These are phyloP conservation scores for Microcebus ravelobensis DNA, from an alignment of 2,113 vertebrate genomes.

Conservation along the genomic window DNA sequence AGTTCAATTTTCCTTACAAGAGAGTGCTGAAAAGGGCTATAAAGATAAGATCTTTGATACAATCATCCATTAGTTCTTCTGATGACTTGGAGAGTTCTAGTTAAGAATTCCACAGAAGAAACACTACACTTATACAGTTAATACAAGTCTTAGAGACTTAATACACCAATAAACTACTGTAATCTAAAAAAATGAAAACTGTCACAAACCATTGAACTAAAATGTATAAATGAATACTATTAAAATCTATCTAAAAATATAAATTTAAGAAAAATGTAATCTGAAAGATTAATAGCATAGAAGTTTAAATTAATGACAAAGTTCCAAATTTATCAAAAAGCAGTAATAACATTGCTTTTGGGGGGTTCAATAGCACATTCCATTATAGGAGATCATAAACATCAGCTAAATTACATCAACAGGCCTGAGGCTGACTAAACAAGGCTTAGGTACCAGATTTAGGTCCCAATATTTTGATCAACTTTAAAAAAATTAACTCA, in stretches of 20 bases:
- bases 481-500: constrained; percentile 7
- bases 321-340: not conserved
- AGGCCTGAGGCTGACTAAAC: not conserved
- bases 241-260: not conserved
- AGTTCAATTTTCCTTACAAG: not conserved
- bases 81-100: not conserved
- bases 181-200: constrained; percentile 1
- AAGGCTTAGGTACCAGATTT: not conserved
- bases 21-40: not conserved
- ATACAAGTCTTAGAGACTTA: not conserved
- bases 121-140: not conserved
- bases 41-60: not conserved
- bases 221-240: not conserved
- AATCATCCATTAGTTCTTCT: not conserved
- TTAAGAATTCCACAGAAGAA: constrained; percentile 32
- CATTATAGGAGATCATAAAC: not conserved
- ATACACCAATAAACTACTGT: not conserved
- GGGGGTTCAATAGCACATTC: not conserved
- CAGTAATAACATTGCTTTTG: not conserved
- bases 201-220: constrained; percentile 23
- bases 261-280: constrained; percentile 9
- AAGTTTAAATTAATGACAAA: constrained; percentile 1
- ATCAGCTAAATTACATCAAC: not conserved
- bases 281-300: not conserved
- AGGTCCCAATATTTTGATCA: constrained; percentile 12